phyloP scores from a whole-genome alignment of 2,888 invertebrate genomes.

The Clitarchus hookeri region DNA sequence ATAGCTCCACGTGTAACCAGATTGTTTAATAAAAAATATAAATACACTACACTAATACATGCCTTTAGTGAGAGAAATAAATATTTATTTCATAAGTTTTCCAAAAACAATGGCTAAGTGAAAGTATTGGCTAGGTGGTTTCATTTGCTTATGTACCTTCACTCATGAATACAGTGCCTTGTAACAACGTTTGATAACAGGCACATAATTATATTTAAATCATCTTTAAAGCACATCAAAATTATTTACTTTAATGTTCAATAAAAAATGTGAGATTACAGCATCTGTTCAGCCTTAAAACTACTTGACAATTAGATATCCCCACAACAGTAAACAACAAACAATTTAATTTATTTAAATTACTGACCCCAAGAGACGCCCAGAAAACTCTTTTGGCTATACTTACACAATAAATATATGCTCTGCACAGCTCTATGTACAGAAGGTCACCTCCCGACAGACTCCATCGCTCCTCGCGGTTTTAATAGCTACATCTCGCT shows the following conservation, averaged over 20 bases:
- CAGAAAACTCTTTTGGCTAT: neutral
- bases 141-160: too few species aligned
- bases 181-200: neutral
- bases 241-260: neutral
- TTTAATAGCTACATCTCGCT: conserved; percentile 16
- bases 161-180: neutral
- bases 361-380: neutral
- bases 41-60: too few species aligned
- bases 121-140: too few species aligned
- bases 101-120: too few species aligned
- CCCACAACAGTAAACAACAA: neutral
- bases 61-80: too few species aligned
- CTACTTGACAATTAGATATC: neutral
- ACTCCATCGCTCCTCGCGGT: conserved; percentile 32
- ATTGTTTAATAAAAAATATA: too few species aligned
- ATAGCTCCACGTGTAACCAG: too few species aligned
- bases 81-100: too few species aligned
- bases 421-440: neutral
- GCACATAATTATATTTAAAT: neutral
- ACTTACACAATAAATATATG: neutral
- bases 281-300: neutral
- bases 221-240: neutral
- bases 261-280: neutral
- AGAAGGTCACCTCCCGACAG: conserved; percentile 36
- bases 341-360: neutral